Base-by-base conservation (phyloP, 2,113 vertebrate genomes). In the Melanotaenia duboulayi region DNA sequence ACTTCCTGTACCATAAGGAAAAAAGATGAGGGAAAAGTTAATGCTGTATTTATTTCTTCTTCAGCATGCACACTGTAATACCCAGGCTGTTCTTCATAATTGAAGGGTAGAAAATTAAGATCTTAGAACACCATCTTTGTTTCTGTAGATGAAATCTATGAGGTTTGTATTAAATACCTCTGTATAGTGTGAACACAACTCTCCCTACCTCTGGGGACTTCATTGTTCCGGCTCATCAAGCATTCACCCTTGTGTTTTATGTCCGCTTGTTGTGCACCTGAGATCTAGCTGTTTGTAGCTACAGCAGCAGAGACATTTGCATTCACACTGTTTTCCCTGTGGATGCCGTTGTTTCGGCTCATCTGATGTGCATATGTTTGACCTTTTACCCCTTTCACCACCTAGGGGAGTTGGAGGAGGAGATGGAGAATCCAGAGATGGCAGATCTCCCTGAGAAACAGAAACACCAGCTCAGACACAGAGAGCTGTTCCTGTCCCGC, bases 371-470 rank as follows among this genome's bases (percentile, higher is more conserved):
- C 60, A 10, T 71, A 7, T 22, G 49, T 76, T 68, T 86, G 83
- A 85, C 72, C 69, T 75, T 37, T 35, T 19, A 3, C 13, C 17
- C 37, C 11, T 35, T 42, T 25, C 48, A 2, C 48, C 72, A 16
- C 68, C 20, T 85, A 98, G 97, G 96, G 83, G 97, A 98, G 92
- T 92, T 96, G 86, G 97, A 99, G 88, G 97, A 98, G 87, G 97
- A 99, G 89, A 95, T 97, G 95, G 97, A 99, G 90, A 98, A 97
- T 77, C 95, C 96, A 2, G 97, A 99, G 91, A 95, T 97, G 92
- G 87, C 95, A 20, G 96, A 97, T 81, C 94, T 98, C 71, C 96
- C 96, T 0, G 97, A 99, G 87, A 98, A 98, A 87, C 95, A 96
- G 65, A 97, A 96, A 75, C 97, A 99, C 90, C 97, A 99, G 91